Evolutionary conservation across 1,140 invertebrate species (phyloP), one percentile per base, ranked within the genome.

Genomic region (Anadara kagoshimensis): DNA sequence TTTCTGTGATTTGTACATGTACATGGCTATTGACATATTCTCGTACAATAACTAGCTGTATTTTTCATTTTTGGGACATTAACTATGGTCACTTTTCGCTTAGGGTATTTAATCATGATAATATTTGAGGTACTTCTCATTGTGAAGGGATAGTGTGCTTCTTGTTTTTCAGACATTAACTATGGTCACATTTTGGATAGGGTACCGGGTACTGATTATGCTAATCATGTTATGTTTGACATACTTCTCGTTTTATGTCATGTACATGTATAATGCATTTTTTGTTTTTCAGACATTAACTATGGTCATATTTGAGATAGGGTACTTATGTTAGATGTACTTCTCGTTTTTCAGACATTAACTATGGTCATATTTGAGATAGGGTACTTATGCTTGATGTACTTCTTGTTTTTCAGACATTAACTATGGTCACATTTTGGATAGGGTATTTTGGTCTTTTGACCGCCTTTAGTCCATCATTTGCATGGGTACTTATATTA

Each of bases 381-480:
- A 57, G 96, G n/a, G n/a, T n/a, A 59, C 5, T 57, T 14, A 2
- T 29, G n/a, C 47, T 63, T 29, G 18, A n/a, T 45, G n/a, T 20
- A 36, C 18, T 74, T 14, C 54, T 53, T 45, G n/a, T 64, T 63
- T 90, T 92, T 66, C 89, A 96, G 93, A 94, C 95, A 12, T 90
- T 98, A 24, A 93, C 94, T 58, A 92, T 97, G 82, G 96, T 95
- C 87, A 94, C 95, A 45, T 91, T 96, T 56, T 91, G 97, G 76
- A 90, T 98, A 57, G 96, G 96, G 87, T 96, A 96, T 85, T 98
- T 97, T 90, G 97, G 96, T 41, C 90, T 97, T 43, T 85, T 98
- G 29, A 97, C 95, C 87, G 92, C 96, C 1, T 93, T 97, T 83
- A 94, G 96, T 10, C 96, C 96, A 20, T 96, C 94, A 85, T 98